A percentile compares a stretch with the other conserved stretches of the same genome.
phyloP scores from a whole-genome alignment of 2,113 vertebrate genomes.

The Notothenia rossii region DNA sequence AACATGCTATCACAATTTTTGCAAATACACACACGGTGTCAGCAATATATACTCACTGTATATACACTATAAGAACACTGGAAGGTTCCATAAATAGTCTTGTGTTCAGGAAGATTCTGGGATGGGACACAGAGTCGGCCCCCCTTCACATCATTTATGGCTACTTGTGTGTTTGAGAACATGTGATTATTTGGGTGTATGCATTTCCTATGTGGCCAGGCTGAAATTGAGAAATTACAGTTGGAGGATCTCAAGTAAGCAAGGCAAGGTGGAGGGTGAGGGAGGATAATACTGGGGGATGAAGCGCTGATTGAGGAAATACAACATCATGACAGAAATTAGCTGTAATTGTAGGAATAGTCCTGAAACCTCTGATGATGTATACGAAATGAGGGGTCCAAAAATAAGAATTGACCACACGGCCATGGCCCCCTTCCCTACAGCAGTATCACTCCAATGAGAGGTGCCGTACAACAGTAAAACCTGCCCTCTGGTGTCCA shows the following conservation, averaged over 20 bases:
- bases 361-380: slow-evolving; percentile 61
- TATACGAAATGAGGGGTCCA: slow-evolving; percentile 47
- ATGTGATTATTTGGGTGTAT: slow-evolving; percentile 86
- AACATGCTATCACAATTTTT: slow-evolving; percentile 39
- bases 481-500: slow-evolving; percentile 78
- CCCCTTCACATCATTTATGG: slow-evolving; percentile 73
- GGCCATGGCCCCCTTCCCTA: slow-evolving; percentile 32
- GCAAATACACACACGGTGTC: slow-evolving; percentile 56
- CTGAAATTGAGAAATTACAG: slow-evolving; percentile 79
- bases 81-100: slow-evolving; percentile 59
- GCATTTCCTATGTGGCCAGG: slow-evolving; percentile 78
- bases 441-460: not conserved
- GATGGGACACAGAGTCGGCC: slow-evolving; percentile 47
- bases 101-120: slow-evolving; percentile 49
- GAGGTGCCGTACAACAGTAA: slow-evolving; percentile 28
- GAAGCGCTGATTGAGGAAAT: slow-evolving; percentile 70
- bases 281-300: slow-evolving; percentile 69
- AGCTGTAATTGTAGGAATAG: slow-evolving; percentile 71
- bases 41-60: slow-evolving; percentile 18
- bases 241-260: slow-evolving; percentile 70
- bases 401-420: slow-evolving; percentile 76
- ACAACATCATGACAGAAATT: slow-evolving; percentile 71
- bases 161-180: slow-evolving; percentile 70
- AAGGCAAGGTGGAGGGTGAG: slow-evolving; percentile 65
- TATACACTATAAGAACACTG: slow-evolving; percentile 50